phyloP scores from a whole-genome alignment of 1,140 invertebrate species.

The Pantala flavescens region DNA sequence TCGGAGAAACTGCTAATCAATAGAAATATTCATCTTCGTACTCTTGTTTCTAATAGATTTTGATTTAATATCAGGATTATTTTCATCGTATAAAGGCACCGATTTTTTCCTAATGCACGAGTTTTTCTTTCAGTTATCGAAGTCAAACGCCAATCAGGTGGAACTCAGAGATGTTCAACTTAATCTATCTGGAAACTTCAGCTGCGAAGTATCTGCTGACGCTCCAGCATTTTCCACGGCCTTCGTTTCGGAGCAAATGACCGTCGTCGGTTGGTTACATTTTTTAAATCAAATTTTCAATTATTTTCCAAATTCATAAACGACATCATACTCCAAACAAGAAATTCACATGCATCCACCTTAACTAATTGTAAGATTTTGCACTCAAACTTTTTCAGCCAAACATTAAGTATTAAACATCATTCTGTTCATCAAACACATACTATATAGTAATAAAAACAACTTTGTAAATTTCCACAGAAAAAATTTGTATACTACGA shows the following conservation, averaged over 20 bases:
- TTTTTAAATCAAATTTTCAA: conserved; percentile 13
- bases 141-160: conserved; percentile 63
- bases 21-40: too few species aligned
- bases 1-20: too few species aligned
- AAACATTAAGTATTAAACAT: too few species aligned
- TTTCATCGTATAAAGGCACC: too few species aligned
- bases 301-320: neutral
- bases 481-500: too few species aligned
- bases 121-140: neutral
- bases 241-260: conserved; percentile 49
- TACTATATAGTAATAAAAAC: too few species aligned
- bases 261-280: conserved; percentile 58
- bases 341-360: neutral
- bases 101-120: too few species aligned
- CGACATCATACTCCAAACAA: neutral
- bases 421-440: too few species aligned
- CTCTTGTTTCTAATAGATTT: too few species aligned
- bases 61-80: too few species aligned
- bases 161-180: conserved; percentile 58
- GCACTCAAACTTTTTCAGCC: conserved; percentile 11
- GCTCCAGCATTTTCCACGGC: conserved; percentile 60
- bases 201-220: conserved; percentile 76
- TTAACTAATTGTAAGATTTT: too few species aligned
- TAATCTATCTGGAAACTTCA: conserved; percentile 65
- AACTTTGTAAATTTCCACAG: too few species aligned